Conservation (phyloP, 2,113 vertebrate species). For the Clarias gariepinus region DNA sequence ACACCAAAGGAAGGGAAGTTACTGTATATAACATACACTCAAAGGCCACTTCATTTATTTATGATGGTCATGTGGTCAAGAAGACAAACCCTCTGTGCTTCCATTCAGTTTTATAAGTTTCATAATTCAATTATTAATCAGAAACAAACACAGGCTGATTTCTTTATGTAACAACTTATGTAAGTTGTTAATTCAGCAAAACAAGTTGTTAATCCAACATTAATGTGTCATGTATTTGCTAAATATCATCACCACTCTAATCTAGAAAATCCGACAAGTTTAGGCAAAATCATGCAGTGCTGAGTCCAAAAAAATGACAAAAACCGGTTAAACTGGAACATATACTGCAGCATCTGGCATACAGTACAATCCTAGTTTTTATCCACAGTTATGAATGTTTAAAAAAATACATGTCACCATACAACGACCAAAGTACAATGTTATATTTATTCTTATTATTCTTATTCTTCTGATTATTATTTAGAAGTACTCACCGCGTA, state of each 20-base stretch:
- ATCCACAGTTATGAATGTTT: not conserved
- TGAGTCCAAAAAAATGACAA: not conserved
- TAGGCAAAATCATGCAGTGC: no score
- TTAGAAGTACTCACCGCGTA: not conserved
- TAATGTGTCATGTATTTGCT: not conserved
- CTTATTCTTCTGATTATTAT: not conserved
- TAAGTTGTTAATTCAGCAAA: not conserved
- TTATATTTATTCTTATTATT: no score
- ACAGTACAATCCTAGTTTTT: not conserved
- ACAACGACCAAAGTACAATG: not conserved
- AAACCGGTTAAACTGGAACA: not conserved
- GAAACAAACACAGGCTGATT: not conserved
- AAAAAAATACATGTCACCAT: not conserved
- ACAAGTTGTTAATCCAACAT: not conserved
- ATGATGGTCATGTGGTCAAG: no score
- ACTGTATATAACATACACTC: no score
- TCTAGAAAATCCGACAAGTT: not conserved
- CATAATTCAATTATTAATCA: not conserved
- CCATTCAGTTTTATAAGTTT: not conserved
- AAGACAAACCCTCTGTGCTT: no score
- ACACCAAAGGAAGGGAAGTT: no score
- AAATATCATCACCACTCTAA: not conserved
- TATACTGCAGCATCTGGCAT: not conserved
- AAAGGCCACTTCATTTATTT: no score
- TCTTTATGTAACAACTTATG: not conserved